phyloP scores from a whole-genome alignment of 2,888 invertebrate species.

The Spialia ferax region DNA sequence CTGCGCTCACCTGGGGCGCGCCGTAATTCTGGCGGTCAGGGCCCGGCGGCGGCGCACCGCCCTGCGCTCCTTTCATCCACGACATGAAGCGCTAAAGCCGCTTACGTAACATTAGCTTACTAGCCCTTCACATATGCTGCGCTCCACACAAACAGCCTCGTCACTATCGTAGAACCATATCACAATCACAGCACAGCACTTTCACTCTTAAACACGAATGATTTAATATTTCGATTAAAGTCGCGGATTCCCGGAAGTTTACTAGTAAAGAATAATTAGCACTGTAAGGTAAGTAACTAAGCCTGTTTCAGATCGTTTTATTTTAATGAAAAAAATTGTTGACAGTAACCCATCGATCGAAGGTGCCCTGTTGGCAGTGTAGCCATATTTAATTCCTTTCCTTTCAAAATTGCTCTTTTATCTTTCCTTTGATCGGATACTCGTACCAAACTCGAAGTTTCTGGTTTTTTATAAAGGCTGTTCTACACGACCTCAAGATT shows the following conservation, averaged over 20 bases:
- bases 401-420: constrained; percentile 23
- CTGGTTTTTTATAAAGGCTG: too few species aligned
- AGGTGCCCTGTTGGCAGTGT: constrained; percentile 86
- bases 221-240: constrained; percentile 27
- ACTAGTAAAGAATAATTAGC: neutral
- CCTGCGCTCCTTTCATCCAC: constrained; percentile 78
- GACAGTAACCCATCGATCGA: constrained; percentile 84
- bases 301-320: constrained; percentile 45
- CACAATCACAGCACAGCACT: constrained; percentile 66
- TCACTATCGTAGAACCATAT: constrained; percentile 72
- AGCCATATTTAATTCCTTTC: constrained; percentile 55
- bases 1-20: constrained; percentile 73
- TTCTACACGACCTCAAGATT: too few species aligned
- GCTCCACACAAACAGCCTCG: constrained; percentile 65
- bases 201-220: constrained; percentile 64
- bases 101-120: constrained; percentile 82
- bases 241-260: neutral
- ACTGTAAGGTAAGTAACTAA: neutral
- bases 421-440: constrained; percentile 13
- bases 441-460: neutral
- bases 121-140: constrained; percentile 73
- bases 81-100: constrained; percentile 74
- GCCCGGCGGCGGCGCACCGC: constrained; percentile 61
- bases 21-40: constrained; percentile 66
- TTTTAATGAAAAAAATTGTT: constrained; percentile 69